phyloP scores from a whole-genome alignment of 1,140 invertebrate genomes.

The Chironomus striatipennis region DNA sequence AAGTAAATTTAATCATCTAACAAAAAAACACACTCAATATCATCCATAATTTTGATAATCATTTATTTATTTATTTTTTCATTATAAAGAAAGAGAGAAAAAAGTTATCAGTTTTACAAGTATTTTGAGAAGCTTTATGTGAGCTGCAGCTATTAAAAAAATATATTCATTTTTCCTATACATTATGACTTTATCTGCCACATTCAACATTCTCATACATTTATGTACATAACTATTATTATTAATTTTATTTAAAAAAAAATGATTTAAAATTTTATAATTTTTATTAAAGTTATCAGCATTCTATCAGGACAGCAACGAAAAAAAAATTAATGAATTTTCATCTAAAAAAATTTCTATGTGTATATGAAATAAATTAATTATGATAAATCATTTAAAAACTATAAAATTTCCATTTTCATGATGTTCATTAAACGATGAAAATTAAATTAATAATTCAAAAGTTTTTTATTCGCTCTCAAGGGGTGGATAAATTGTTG shows the following conservation, averaged over 20 bases:
- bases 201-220: too few relatives aligned
- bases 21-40: too few relatives aligned
- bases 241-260: too few relatives aligned
- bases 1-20: too few relatives aligned
- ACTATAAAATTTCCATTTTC: constrained; percentile 15
- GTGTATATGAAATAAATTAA: not conserved
- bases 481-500: not conserved
- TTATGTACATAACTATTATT: too few relatives aligned
- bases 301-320: not conserved
- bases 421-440: constrained; percentile 18
- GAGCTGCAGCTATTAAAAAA: not conserved
- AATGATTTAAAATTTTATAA: too few relatives aligned
- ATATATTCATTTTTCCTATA: not conserved
- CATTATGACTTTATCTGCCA: too few relatives aligned
- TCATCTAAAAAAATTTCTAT: not conserved
- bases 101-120: not conserved
- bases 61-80: not conserved
- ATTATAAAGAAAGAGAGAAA: not conserved
- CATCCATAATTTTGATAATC: too few relatives aligned
- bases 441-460: constrained; percentile 21
- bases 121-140: not conserved
- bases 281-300: too few relatives aligned
- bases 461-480: constrained; percentile 4
- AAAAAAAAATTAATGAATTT: constrained; percentile 10
- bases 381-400: constrained; percentile 19